phyloP scores from a whole-genome alignment of 2,888 invertebrate genomes.

The Cheilosia vernalis region DNA sequence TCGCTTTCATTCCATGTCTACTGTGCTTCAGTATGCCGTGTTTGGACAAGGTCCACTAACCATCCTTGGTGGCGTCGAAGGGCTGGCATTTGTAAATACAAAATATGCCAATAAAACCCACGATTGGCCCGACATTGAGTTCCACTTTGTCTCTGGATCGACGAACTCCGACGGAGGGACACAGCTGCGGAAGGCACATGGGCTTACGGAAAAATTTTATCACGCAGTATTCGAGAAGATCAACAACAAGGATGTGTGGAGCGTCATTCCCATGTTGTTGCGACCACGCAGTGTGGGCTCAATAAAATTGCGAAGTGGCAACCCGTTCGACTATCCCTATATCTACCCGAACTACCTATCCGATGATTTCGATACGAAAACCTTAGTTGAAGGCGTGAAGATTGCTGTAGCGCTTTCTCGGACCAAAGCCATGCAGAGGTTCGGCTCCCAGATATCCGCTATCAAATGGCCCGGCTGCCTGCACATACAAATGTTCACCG shows the following conservation, averaged over 20 bases:
- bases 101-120: slow-evolving; percentile 91
- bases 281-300: slow-evolving; percentile 93
- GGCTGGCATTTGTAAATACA: slow-evolving; percentile 94
- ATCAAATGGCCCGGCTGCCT: slow-evolving; percentile 91
- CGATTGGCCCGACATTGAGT: slow-evolving; percentile 95
- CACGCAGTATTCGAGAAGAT: slow-evolving; percentile 90
- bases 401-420: slow-evolving; percentile 91
- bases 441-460: slow-evolving; percentile 89
- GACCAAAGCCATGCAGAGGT: slow-evolving; percentile 90
- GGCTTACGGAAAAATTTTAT: slow-evolving; percentile 90
- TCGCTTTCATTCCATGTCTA: slow-evolving; percentile 90
- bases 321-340: slow-evolving; percentile 94
- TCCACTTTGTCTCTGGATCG: slow-evolving; percentile 94
- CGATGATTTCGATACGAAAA: slow-evolving; percentile 91
- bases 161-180: slow-evolving; percentile 94
- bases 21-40: slow-evolving; percentile 92
- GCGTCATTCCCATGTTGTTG: slow-evolving; percentile 92
- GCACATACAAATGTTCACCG: slow-evolving; percentile 87
- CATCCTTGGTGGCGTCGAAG: slow-evolving; percentile 94
- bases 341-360: slow-evolving; percentile 96
- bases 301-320: slow-evolving; percentile 91
- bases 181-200: slow-evolving; percentile 91
- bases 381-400: slow-evolving; percentile 93
- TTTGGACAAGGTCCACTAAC: slow-evolving; percentile 93
- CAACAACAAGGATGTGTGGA: slow-evolving; percentile 91